Evolutionary conservation across 2,113 vertebrate species (phyloP).

Genomic region (Entelurus aequoreus): DNA sequence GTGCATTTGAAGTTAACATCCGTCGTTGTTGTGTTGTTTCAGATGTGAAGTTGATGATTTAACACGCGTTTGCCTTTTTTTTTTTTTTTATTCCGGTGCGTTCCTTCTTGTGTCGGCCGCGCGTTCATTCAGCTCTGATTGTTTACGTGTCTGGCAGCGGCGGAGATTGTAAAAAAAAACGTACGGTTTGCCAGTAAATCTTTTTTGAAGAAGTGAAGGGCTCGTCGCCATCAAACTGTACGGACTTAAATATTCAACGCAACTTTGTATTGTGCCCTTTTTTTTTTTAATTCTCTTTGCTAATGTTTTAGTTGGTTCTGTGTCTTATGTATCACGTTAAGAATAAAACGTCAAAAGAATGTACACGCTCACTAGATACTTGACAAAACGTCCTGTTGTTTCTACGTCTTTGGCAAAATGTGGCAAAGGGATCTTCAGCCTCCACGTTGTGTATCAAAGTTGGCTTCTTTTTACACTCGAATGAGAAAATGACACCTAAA

Average conservation of each 20-base stretch:
- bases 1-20: conserved; percentile 56
- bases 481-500: no score
- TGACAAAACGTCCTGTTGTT: no score
- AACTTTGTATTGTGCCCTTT: conserved; percentile 29
- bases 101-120: no score
- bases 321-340: conserved; percentile 54
- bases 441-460: no score
- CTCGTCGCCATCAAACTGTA: conserved; percentile 33
- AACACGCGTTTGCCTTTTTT: no score
- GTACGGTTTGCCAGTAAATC: no score
- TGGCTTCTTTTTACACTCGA: no score
- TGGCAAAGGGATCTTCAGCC: no score
- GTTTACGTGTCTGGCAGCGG: conserved; percentile 23
- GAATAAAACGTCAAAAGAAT: conserved; percentile 51
- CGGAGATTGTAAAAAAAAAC: conserved; percentile 40
- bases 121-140: conserved; percentile 10
- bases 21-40: conserved; percentile 43
- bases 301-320: conserved; percentile 51
- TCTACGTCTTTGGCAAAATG: no score
- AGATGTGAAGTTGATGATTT: conserved; percentile 8
- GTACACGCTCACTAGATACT: neutral
- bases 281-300: conserved; percentile 34
- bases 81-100: no score
- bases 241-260: neutral
- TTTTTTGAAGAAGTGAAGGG: conserved; percentile 29